A percentile compares a stretch with the other conserved stretches of the same genome.
These are phyloP conservation scores for Phylloscopus trochilus DNA, from an alignment of 2,113 vertebrate genomes.

Conservation along the genomic window DNA sequence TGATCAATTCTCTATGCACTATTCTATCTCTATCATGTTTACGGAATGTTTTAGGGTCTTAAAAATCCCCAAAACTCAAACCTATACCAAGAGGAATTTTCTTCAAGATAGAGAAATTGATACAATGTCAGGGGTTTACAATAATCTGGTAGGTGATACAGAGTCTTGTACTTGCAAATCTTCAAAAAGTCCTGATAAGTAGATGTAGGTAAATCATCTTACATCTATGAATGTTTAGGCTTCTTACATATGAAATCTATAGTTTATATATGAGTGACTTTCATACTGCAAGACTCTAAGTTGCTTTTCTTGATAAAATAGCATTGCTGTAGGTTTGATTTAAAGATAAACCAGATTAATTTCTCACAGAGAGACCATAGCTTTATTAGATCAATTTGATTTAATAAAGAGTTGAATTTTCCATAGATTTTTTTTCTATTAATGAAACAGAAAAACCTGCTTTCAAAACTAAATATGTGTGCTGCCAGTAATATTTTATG, in stretches of 20 bases:
- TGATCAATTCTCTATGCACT: neutral
- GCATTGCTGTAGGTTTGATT: neutral
- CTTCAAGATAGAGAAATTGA: neutral
- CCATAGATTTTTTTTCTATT: neutral
- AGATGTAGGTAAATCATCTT: neutral
- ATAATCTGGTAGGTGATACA: neutral
- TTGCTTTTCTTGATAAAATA: neutral
- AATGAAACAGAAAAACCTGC: neutral
- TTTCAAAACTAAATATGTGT: neutral
- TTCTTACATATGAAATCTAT: neutral
- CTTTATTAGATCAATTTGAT: neutral
- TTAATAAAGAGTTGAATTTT: neutral
- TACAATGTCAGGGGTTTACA: neutral
- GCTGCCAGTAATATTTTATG: neutral
- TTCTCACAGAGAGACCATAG: neutral
- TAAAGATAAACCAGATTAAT: neutral
- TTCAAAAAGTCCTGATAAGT: accelerated
- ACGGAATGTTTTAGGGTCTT: neutral
- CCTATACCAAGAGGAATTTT: neutral
- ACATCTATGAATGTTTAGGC: neutral
- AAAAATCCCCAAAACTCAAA: neutral
- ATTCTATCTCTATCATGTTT: neutral
- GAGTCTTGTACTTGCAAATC: neutral
- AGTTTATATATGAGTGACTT: neutral
- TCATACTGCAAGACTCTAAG: neutral